phyloP scores from a whole-genome alignment of 1,140 invertebrate species.

The Orchesella cincta region DNA sequence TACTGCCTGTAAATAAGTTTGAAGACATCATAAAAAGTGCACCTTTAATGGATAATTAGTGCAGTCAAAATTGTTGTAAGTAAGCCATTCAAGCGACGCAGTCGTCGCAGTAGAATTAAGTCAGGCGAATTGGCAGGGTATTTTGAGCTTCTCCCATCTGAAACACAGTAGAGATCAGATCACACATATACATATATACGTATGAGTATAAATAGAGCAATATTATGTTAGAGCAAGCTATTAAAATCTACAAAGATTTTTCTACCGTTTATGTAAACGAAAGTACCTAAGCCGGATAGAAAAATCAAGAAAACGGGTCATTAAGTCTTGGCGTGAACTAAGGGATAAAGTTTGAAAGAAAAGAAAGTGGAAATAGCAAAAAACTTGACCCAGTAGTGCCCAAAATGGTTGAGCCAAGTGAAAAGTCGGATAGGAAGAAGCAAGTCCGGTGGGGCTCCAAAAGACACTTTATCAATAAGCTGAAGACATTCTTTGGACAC shows the following conservation, averaged over 20 bases:
- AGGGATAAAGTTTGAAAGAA: neutral
- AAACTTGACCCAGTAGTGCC: constrained; percentile 19
- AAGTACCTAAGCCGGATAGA: neutral
- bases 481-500: constrained; percentile 60
- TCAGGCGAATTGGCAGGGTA: constrained; percentile 3
- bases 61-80: too few species aligned
- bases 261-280: neutral
- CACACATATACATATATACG: neutral
- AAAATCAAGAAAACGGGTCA: constrained; percentile 5
- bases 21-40: too few species aligned
- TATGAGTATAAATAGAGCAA: neutral
- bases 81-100: too few species aligned
- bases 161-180: too few species aligned
- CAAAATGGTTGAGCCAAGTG: constrained; percentile 13
- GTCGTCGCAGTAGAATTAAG: neutral
- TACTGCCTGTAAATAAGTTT: too few species aligned
- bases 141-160: neutral
- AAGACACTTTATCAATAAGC: constrained; percentile 26
- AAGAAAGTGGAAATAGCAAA: neutral
- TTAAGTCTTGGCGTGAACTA: constrained; percentile 19
- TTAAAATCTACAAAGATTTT: constrained; percentile 12
- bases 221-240: neutral
- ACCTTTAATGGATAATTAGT: too few species aligned
- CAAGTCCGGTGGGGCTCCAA: constrained; percentile 20
- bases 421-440: constrained; percentile 14